Base-by-base conservation (phyloP, 2,888 invertebrate species). In the Lithophane socia region DNA sequence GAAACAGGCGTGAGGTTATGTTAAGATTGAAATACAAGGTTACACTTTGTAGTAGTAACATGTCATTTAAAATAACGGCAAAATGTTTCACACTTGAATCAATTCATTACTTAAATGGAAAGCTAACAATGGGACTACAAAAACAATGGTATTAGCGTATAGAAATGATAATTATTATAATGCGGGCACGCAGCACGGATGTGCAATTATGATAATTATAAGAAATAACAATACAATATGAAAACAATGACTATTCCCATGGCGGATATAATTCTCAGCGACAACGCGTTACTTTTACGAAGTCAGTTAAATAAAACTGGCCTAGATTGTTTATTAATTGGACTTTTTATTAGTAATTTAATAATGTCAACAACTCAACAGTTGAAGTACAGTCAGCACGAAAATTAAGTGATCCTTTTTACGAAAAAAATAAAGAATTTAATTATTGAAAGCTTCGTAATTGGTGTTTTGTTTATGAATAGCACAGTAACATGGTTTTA, bases 191-290 rank as follows among this genome's bases (percentile, higher is more conserved):
- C 37, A 63, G 73, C 61, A 69, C 80, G 84, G 78, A 82, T 70
- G 64, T 66, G 65, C 74, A 82, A 73, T 87, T 77, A 84, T 73
- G 71, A 79, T 75, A 84, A 84, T 82, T 76, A 68, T 78, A 80
- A 80, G 73, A 80, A 87, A 71, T 76, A 75, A 86, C 76, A 83
- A 86, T 82, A 79, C 77, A 58, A 81, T 75, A 77, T 66, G 64
- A 61, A 72, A 69, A 77, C 74, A 85, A 84, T 77, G 66, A 77
- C 18, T 54, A 66, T 80, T 87, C 75, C 52, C 79, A 86, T 61
- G 52, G 64, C 44, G 64, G 29, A 64, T 67, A 49, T 64, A 63
- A 72, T 75, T 79, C 73, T 63, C 73, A 66, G 29, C 47, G 70
- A 70, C 71, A 29, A 47, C 10, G 65, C 13, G 60, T 60, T 66